phyloP scores from a whole-genome alignment of 2,113 vertebrate genomes.

The Lonchura striata region DNA sequence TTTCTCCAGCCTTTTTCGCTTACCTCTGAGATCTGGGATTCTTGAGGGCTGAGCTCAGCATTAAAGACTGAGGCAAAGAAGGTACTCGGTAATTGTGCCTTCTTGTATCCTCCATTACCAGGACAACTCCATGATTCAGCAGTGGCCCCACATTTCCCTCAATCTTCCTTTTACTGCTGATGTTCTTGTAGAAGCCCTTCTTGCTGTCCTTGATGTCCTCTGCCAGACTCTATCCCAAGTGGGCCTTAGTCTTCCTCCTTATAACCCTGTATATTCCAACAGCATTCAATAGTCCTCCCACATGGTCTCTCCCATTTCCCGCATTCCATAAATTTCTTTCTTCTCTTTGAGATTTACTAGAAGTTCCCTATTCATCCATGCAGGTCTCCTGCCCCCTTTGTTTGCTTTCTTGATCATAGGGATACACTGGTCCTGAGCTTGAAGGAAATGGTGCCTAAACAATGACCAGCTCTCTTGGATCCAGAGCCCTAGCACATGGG shows the following conservation, averaged over 20 bases:
- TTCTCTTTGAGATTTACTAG: not conserved
- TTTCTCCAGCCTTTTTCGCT: not conserved
- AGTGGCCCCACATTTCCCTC: rapidly evolving
- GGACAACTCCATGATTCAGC: not conserved
- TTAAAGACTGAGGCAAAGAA: not conserved
- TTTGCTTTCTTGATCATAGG: not conserved
- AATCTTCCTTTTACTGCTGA: not conserved
- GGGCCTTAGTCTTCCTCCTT: not conserved
- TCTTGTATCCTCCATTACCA: not conserved
- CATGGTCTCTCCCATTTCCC: not conserved
- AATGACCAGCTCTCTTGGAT: not conserved
- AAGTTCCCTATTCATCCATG: not conserved
- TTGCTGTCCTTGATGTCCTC: not conserved
- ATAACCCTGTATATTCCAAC: not conserved
- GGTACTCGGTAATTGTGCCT: not conserved
- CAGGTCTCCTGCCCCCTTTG: not conserved
- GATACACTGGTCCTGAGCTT: not conserved
- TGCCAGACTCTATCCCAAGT: not conserved
- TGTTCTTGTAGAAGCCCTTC: not conserved
- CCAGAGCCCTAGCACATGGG: not conserved
- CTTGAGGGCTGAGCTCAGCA: not conserved
- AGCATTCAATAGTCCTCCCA: not conserved
- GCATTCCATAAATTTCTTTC: not conserved
- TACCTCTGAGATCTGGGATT: not conserved
- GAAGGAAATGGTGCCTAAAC: not conserved